Evolutionary conservation across 2,797 vertebrate genomes (phyloP), one percentile per base, ranked within the genome.

Genomic region (Parotocinclus haroldoi): DNA sequence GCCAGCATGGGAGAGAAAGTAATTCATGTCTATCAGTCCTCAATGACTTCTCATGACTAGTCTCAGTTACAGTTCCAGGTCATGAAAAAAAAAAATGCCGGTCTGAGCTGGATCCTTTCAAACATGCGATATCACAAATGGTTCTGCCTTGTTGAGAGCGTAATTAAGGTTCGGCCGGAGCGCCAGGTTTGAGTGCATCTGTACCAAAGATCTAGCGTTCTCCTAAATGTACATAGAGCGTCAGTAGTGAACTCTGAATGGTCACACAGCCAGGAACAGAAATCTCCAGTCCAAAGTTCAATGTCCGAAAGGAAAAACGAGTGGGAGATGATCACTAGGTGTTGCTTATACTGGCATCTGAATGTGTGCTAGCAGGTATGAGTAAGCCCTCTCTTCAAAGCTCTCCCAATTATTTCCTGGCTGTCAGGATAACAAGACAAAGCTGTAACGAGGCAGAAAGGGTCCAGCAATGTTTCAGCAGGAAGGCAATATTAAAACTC

Each of bases 121-220:
- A 10, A 69, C 38, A 16, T 51, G 48, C 27, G 57, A 57, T 10
- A 62, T 19, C n/a, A 14, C 3, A 37, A 13, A 39, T 36, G 1
- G 19, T 14, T 57, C 19, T 11, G 13, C 13, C 45, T 48, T 64
- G 12, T 16, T 46, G n/a, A 63, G 12, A 18, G 12, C 4, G 12
- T 19, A n/a, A 40, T 52, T 58, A 65, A 16, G 49, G 65, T 58
- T 76, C 66, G 60, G 39, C 9, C 14, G 13, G 16, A 7, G 46
- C 8, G 40, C 14, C 9, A 53, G 51, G 1, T 36, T 68, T 60
- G n/a, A 69, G 73, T 49, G 82, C 84, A 86, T 85, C 82, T 68
- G 72, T 89, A 88, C 89, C 90, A 91, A 91, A 91, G 90, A 91
- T 82, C 66, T 78, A 74, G 58, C 72, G 63, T 75, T 86, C 71